Base-by-base conservation (phyloP, 2,888 invertebrate species). In the Rambutsinella grinnellia region DNA sequence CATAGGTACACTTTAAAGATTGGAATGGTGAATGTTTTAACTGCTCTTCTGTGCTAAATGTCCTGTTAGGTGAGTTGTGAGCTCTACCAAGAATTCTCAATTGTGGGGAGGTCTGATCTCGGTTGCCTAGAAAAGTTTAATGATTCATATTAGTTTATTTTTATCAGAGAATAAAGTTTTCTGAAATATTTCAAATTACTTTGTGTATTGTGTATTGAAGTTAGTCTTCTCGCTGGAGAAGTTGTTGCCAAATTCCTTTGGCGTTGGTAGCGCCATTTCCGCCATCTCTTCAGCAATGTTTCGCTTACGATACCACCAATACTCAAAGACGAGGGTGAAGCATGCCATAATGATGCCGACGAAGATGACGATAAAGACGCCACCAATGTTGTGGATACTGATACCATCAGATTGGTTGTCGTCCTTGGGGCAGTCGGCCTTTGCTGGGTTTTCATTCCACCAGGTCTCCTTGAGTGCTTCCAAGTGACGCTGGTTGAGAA, bases 361-460 rank as follows among this genome's bases (percentile, higher is more conserved):
- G 85, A 97, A 95, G 80, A 99, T 97, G 0, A 99, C 97, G 66
- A 99, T 96, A 86, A 99, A 99, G 0, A 99, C 98, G 0, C 84
- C 84, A 79, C 83, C 98, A 82, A 99, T 99, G 86, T 99, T 99
- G 85, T 96, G 93, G 77, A 99, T 97, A 76, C 96, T 97, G 85
- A 99, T 99, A 60, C 99, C 99, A 85, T 97, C 98, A 2, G 94
- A 94, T 85, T 97, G 96, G 85, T 96, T 94, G 85, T 96, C 95
- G 67, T 94, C 93, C 83, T 94, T 93, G 84, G 94, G 94, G 84
- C 96, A 96, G 78, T 90, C 90, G 84, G 91, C 90, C 44, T 91
- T 91, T 6, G 91, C 90, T 0, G 92, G 93, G 85, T 96, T 96
- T 79, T 93, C 92, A 84, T 92, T 93, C 99, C 99, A 99, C 99